Conservation (phyloP, 2,113 vertebrate species). For the Pimephales promelas region DNA sequence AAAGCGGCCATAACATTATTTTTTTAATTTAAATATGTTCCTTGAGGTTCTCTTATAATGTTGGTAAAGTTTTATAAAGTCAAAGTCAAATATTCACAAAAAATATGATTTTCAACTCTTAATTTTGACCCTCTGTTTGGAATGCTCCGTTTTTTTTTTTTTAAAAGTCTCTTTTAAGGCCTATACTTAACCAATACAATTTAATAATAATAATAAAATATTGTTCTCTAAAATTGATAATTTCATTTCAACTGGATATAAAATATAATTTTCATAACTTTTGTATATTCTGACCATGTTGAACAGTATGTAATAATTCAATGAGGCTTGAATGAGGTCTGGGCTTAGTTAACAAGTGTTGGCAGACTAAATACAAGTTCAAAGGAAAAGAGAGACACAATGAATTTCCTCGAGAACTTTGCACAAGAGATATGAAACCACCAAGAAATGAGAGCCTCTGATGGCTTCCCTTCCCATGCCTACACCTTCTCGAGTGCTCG, state of each 20-base stretch:
- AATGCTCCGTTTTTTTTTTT: too few relatives aligned
- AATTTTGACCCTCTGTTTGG: too few relatives aligned
- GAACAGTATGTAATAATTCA: background rate
- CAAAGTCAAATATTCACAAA: too few relatives aligned
- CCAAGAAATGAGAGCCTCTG: slow-evolving; percentile 55
- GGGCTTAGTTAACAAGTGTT: background rate
- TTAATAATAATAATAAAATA: too few relatives aligned
- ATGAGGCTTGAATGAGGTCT: background rate
- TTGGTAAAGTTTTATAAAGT: too few relatives aligned
- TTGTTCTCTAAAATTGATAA: too few relatives aligned
- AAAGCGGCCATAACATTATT: background rate
- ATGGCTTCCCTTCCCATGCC: slow-evolving; percentile 68
- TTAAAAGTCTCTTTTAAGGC: too few relatives aligned
- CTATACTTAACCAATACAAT: too few relatives aligned
- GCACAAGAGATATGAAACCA: background rate
- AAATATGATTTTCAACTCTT: too few relatives aligned
- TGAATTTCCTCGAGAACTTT: background rate
- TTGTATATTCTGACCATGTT: background rate
- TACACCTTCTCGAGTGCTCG: slow-evolving; percentile 34
- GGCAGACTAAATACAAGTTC: slow-evolving; percentile 10
- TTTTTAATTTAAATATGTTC: too few relatives aligned
- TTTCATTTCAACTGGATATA: too few relatives aligned
- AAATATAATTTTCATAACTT: background rate
- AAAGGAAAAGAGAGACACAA: background rate
- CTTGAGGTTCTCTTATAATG: too few relatives aligned